phyloP scores from a whole-genome alignment of 1,140 invertebrate genomes.

The Lasioglossum albipes region DNA sequence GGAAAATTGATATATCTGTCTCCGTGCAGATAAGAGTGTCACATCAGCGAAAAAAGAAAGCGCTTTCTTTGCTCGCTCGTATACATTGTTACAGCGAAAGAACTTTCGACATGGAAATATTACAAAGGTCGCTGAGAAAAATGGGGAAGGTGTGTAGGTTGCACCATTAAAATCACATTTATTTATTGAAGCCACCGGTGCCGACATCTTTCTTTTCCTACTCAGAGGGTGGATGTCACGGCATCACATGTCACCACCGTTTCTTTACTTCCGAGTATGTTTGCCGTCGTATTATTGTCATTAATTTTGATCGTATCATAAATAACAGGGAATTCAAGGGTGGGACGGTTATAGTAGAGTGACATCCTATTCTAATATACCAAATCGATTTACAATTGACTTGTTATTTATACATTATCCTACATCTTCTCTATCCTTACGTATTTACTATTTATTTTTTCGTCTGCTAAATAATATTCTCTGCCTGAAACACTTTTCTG shows the following conservation, averaged over 20 bases:
- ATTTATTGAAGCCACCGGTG: slow-evolving; percentile 44
- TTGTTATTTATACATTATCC: too few relatives aligned
- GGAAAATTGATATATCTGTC: slow-evolving; percentile 4
- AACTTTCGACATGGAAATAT: slow-evolving; percentile 40
- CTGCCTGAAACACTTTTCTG: too few relatives aligned
- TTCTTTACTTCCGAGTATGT: neutral
- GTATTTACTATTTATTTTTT: too few relatives aligned
- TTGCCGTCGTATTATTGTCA: neutral
- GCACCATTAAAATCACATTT: slow-evolving; percentile 56
- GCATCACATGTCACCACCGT: neutral
- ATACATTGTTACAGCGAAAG: slow-evolving; percentile 19
- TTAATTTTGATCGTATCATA: neutral
- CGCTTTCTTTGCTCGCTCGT: neutral
- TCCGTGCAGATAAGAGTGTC: neutral
- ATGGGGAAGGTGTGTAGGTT: neutral
- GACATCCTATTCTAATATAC: too few relatives aligned
- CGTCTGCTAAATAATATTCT: too few relatives aligned
- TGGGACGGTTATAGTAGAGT: too few relatives aligned
- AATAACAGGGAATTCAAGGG: neutral
- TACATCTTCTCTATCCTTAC: too few relatives aligned
- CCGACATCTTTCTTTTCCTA: neutral
- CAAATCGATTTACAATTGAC: too few relatives aligned
- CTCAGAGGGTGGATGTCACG: neutral
- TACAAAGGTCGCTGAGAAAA: slow-evolving; percentile 2
- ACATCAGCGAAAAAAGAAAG: neutral